Percentiles rank a stretch among this genome's conserved stretches.
These are phyloP conservation scores for Sphaeridia pumilis DNA, from an alignment of 2,888 invertebrate genomes.

Conservation along the genomic window DNA sequence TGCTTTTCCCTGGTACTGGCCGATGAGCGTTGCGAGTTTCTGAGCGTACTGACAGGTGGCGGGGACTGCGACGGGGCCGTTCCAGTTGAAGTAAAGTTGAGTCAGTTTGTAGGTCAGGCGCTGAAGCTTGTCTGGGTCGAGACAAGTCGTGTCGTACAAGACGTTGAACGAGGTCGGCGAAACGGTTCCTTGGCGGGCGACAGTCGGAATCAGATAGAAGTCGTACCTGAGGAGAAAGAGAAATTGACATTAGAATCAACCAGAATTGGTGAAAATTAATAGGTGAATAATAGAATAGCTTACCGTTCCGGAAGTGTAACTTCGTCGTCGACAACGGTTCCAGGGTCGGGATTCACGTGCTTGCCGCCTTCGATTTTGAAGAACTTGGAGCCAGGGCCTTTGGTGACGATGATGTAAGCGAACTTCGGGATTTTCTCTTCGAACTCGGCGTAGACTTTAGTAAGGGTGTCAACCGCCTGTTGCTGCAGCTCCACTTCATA, in stretches of 20 bases:
- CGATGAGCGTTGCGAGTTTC: constrained; percentile 45
- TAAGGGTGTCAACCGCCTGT: constrained; percentile 25
- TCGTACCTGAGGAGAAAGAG: constrained; percentile 53
- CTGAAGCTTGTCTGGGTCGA: constrained; percentile 65
- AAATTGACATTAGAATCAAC: neutral
- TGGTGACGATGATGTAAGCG: constrained; percentile 74
- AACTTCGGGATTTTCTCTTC: constrained; percentile 40
- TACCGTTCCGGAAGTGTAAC: constrained; percentile 57
- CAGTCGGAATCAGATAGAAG: constrained; percentile 79
- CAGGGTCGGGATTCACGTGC: constrained; percentile 55
- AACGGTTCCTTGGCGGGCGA: constrained; percentile 77
- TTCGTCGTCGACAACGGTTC: constrained; percentile 73
- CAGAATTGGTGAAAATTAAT: neutral
- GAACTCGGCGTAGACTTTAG: neutral
- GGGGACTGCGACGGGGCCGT: constrained; percentile 45
- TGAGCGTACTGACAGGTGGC: constrained; percentile 48
- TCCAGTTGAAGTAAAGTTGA: constrained; percentile 89
- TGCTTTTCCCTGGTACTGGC: constrained; percentile 24
- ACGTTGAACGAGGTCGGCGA: constrained; percentile 83
- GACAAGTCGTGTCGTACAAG: constrained; percentile 56
- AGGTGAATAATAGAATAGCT: neutral
- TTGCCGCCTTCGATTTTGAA: neutral
- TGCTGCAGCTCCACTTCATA: constrained; percentile 56
- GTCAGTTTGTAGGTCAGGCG: constrained; percentile 69
- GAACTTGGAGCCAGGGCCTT: constrained; percentile 55